Evolutionary conservation across 2,888 invertebrate genomes (phyloP), one percentile per base, ranked within the genome.

Genomic region (Hemithea aestivaria): DNA sequence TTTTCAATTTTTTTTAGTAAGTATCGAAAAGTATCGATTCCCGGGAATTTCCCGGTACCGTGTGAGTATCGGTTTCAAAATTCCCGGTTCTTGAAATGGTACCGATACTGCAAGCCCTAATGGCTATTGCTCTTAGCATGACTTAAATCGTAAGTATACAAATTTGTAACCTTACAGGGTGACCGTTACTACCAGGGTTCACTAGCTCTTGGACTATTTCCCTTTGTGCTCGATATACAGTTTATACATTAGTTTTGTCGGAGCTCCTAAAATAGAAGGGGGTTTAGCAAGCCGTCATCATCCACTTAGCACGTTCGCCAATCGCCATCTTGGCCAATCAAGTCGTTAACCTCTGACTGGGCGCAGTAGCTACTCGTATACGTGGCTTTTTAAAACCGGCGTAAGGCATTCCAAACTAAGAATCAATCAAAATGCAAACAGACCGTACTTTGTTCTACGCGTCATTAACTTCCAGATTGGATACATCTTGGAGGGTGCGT

Each of bases 311-410:
- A 79, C 78, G 68, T 76, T 76, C 62, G 71, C 73, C 54, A 70
- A 71, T 71, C 75, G 80, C 74, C 79, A 76, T 79, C 75, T 74
- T 78, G 67, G 62, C 63, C 76, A 78, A 83, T 82, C 79, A 80
- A 74, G 74, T 81, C 71, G 77, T 84, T 84, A 81, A 83, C 83
- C 82, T 73, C 51, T 54, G 56, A 42, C 41, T 51, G 59, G 55
- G 52, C 58, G 56, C 43, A 42, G 46, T 34, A 48, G 38, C 43
- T 41, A 40, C 32, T 37, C n/a, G n/a, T n/a, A n/a, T 4, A 16
- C 16, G 34, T 43, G 27, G 31, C 23, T 38, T 43, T 40, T 36
- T 27, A 24, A 31, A 31, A 31, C 31, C 16, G 40, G 21, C 21
- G 28, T 40, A 33, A 35, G 44, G 30, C 27, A 39, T 21, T 29